A percentile compares a stretch with the other conserved stretches of the same genome.
Evolutionary conservation across 2,888 invertebrate species (phyloP).

Genomic region (Gasteruption jaculator): DNA sequence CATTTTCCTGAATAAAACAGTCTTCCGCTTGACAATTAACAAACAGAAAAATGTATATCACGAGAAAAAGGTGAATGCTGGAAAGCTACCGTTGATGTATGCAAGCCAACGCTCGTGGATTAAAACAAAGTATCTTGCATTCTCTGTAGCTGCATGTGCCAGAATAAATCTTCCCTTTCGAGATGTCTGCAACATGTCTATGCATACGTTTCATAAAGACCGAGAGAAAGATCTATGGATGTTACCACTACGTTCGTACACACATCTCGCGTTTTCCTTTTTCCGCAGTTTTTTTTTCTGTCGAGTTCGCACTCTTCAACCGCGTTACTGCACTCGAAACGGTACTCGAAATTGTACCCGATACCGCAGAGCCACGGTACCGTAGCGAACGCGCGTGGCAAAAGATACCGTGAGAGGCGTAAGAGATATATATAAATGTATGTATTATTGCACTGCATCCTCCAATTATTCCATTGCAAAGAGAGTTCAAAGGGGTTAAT

Average conservation of each 20-base stretch:
- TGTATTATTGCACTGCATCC: slow-evolving; percentile 42
- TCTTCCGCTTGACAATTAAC: too few relatives aligned
- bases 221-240: not conserved
- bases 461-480: slow-evolving; percentile 47
- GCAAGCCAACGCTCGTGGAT: slow-evolving; percentile 20
- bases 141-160: slow-evolving; percentile 32
- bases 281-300: slow-evolving; percentile 6
- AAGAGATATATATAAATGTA: too few relatives aligned
- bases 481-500: slow-evolving; percentile 48
- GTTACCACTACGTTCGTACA: slow-evolving; percentile 3
- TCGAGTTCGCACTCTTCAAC: slow-evolving; percentile 11
- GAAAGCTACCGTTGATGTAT: too few relatives aligned
- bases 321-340: too few relatives aligned
- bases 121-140: slow-evolving; percentile 32
- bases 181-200: slow-evolving; percentile 44
- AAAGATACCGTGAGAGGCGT: too few relatives aligned
- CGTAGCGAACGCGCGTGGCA: too few relatives aligned
- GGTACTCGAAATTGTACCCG: too few relatives aligned
- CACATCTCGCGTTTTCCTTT: not conserved
- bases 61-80: too few relatives aligned
- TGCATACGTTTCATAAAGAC: slow-evolving; percentile 37
- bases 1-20: too few relatives aligned
- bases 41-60: too few relatives aligned
- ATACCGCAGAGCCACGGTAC: too few relatives aligned
- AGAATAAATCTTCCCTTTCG: slow-evolving; percentile 41